Evolutionary conservation across 2,888 invertebrate species (phyloP).

Genomic region (Adelphocoris suturalis): DNA sequence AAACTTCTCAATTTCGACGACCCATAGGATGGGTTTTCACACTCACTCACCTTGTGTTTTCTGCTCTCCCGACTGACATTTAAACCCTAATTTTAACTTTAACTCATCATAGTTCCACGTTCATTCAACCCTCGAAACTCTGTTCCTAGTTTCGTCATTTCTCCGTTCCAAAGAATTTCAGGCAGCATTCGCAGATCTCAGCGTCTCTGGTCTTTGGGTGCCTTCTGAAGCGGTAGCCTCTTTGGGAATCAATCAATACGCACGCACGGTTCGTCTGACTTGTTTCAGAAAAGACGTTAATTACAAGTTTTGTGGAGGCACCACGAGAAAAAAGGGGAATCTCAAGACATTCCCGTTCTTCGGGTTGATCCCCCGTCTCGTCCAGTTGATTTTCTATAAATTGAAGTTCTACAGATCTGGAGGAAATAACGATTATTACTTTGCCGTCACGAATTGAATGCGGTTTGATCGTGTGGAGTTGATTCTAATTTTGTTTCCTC

Average conservation of each 20-base stretch:
- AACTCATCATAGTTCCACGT: too few species aligned
- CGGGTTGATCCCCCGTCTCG: neutral
- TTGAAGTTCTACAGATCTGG: neutral
- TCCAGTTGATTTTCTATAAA: conserved; percentile 11
- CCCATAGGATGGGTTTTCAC: too few species aligned
- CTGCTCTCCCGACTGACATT: too few species aligned
- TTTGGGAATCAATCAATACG: conserved; percentile 44
- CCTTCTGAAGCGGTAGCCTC: neutral
- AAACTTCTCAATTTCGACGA: too few species aligned
- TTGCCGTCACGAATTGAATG: conserved; percentile 1
- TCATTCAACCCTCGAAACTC: too few species aligned
- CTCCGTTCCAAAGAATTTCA: neutral
- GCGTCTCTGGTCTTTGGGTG: neutral
- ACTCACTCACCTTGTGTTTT: too few species aligned
- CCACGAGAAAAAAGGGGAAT: neutral
- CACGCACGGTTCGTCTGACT: conserved; percentile 15
- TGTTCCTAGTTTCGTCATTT: neutral
- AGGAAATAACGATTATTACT: conserved; percentile 3
- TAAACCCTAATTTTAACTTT: too few species aligned
- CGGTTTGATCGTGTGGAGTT: conserved; percentile 10
- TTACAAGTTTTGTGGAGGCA: conserved; percentile 2
- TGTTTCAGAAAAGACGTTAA: conserved; percentile 3
- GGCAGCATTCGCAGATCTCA: conserved; percentile 12
- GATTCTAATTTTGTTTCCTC: neutral
- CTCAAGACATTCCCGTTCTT: conserved; percentile 8